Percentiles rank a stretch among this genome's conserved stretches.
These are phyloP conservation scores for Copidosoma aretas DNA, from an alignment of 2,888 invertebrate genomes.

Conservation along the genomic window DNA sequence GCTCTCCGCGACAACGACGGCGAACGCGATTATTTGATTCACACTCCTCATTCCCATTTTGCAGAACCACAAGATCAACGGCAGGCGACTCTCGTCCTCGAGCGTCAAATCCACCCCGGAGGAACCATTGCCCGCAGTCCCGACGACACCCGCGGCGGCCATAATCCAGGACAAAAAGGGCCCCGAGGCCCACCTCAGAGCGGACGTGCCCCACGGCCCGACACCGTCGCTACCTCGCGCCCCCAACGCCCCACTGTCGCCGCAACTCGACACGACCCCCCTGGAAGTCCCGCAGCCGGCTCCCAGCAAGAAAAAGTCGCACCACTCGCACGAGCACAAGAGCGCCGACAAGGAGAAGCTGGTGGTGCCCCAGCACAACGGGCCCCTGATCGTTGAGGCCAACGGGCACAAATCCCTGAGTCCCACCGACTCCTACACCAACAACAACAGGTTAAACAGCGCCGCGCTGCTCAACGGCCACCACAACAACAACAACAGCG, in stretches of 20 bases:
- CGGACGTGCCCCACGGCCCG: constrained; percentile 59
- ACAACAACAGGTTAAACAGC: constrained; percentile 61
- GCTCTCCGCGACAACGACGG: background rate
- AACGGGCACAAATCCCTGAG: constrained; percentile 59
- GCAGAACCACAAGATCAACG: constrained; percentile 66
- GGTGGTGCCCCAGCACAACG: constrained; percentile 52
- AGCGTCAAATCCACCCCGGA: constrained; percentile 61
- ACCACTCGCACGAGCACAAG: constrained; percentile 30
- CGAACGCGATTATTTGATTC: constrained; percentile 24
- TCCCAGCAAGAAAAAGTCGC: constrained; percentile 48
- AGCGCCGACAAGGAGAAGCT: constrained; percentile 18
- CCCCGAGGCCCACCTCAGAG: constrained; percentile 49
- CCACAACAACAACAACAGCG: constrained; percentile 49
- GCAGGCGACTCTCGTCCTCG: constrained; percentile 63
- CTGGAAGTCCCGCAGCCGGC: constrained; percentile 40
- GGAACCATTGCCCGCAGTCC: constrained; percentile 59
- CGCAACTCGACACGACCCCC: constrained; percentile 52
- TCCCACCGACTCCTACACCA: constrained; percentile 60
- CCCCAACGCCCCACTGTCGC: constrained; percentile 51
- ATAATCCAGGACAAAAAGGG: constrained; percentile 57
- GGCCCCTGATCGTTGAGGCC: constrained; percentile 50
- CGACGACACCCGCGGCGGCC: constrained; percentile 58
- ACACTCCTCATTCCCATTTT: too few relatives aligned
- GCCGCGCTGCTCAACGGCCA: constrained; percentile 55
- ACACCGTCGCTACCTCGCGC: constrained; percentile 58